These are phyloP conservation scores for Bombus picipes DNA, from an alignment of 1,140 invertebrate species.

Conservation along the genomic window DNA sequence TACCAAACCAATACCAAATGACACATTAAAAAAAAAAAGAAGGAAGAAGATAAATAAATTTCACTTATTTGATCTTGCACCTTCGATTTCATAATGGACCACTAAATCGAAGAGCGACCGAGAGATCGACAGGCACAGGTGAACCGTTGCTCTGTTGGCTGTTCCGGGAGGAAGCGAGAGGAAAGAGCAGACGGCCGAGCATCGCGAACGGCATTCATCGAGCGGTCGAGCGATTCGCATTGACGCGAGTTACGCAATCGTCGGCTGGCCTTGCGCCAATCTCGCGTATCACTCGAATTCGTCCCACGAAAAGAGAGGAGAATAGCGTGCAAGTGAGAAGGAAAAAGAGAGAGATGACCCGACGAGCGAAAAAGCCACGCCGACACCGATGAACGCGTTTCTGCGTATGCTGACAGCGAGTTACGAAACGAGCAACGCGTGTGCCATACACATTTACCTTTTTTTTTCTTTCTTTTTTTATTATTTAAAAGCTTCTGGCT, in stretches of 20 bases:
- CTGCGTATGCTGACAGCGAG: constrained; percentile 14
- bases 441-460: neutral
- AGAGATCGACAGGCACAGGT: too few species aligned
- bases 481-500: too few species aligned
- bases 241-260: constrained; percentile 72
- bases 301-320: constrained; percentile 28
- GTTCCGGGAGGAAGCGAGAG: neutral
- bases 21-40: too few species aligned
- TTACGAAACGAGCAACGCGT: constrained; percentile 47
- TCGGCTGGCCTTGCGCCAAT: constrained; percentile 74
- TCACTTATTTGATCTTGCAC: too few species aligned
- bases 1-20: too few species aligned
- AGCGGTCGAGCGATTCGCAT: constrained; percentile 60
- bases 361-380: neutral
- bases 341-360: neutral
- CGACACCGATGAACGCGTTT: constrained; percentile 35
- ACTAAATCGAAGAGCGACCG: too few species aligned
- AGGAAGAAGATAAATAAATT: too few species aligned
- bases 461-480: too few species aligned
- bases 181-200: neutral
- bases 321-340: neutral
- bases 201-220: constrained; percentile 28
- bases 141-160: too few species aligned
- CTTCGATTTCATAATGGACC: too few species aligned
- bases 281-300: constrained; percentile 65